Conservation (phyloP, 2,797 vertebrate genomes). For the Trachops cirrhosus region DNA sequence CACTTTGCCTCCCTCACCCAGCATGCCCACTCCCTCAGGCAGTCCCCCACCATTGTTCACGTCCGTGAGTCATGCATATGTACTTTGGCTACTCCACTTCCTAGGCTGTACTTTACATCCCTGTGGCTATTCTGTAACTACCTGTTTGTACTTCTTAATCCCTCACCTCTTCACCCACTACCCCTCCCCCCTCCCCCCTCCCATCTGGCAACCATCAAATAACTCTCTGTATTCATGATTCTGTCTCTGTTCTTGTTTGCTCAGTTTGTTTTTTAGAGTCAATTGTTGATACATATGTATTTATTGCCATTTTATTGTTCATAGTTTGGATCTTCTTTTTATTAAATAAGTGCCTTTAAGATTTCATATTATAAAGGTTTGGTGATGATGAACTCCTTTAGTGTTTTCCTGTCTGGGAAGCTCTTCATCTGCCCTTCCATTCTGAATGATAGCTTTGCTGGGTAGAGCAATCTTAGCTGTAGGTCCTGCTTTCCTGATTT, state of each 20-base stretch:
- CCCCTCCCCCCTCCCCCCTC: too few species aligned
- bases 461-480: background rate
- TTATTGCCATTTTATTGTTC: background rate
- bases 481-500: background rate
- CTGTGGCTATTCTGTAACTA: background rate
- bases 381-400: background rate
- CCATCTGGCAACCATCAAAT: background rate
- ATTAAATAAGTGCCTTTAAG: background rate
- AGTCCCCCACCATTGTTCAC: background rate
- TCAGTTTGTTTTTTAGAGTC: background rate
- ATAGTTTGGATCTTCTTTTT: background rate
- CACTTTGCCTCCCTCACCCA: too few species aligned
- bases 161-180: background rate
- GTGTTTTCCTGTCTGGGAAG: background rate
- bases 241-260: background rate
- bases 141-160: background rate
- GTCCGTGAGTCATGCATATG: background rate
- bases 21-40: too few species aligned
- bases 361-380: background rate
- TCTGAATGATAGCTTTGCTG: background rate
- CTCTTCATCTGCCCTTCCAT: background rate
- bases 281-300: background rate
- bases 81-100: background rate
- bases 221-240: background rate
- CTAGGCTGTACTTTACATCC: background rate